Conservation (phyloP, 2,888 invertebrate genomes). For the Endotricha flammealis region DNA sequence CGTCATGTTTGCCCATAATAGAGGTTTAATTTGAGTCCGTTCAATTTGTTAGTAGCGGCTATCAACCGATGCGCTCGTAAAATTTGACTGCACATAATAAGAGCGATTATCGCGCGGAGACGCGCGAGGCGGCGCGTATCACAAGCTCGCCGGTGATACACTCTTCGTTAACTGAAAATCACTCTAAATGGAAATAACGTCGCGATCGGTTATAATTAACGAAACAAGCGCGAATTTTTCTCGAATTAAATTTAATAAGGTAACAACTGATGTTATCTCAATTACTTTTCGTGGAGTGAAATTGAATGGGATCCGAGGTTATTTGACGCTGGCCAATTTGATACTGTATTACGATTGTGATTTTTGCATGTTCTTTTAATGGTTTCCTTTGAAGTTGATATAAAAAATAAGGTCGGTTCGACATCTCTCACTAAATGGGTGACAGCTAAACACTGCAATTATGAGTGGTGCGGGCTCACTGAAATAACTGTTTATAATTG, state of each 20-base stretch:
- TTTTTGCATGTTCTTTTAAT: constrained; percentile 16
- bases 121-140: constrained; percentile 51
- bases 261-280: constrained; percentile 54
- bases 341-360: constrained; percentile 10
- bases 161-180: constrained; percentile 70
- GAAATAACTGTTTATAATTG: constrained; percentile 72
- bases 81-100: constrained; percentile 75
- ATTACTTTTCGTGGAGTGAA: constrained; percentile 44
- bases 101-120: constrained; percentile 60
- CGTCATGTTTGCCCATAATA: constrained; percentile 51
- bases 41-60: constrained; percentile 63
- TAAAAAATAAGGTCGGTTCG: constrained; percentile 42
- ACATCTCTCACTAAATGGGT: constrained; percentile 59
- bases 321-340: constrained; percentile 35
- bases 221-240: constrained; percentile 59
- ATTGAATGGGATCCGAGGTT: constrained; percentile 41
- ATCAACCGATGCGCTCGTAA: constrained; percentile 70
- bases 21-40: constrained; percentile 61
- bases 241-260: constrained; percentile 62
- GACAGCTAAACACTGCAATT: constrained; percentile 65
- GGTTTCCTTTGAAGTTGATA: constrained; percentile 16
- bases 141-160: constrained; percentile 48
- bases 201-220: constrained; percentile 50
- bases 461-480: constrained; percentile 52
- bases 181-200: constrained; percentile 66